These are phyloP conservation scores for Salmo trutta DNA, from an alignment of 2,797 vertebrate genomes.

Conservation along the genomic window DNA sequence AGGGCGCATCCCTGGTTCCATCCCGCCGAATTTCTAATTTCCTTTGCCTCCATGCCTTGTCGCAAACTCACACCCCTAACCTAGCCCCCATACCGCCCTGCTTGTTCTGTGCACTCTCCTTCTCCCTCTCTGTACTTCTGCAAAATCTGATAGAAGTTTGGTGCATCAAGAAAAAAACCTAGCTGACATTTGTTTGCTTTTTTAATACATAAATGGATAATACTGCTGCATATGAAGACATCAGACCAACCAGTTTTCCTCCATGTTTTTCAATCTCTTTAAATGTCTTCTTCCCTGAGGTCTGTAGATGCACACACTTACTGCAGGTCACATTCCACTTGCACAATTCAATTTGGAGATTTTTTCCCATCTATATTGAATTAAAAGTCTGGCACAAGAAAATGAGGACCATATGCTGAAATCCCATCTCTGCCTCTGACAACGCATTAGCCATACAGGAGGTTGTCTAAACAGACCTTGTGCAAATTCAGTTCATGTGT, in stretches of 20 bases:
- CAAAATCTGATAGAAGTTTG: background rate
- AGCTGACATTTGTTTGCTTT: constrained; percentile 25
- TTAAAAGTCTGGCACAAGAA: constrained; percentile 65
- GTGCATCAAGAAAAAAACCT: constrained; percentile 8
- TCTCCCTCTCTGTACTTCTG: background rate
- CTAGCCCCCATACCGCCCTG: constrained; percentile 66
- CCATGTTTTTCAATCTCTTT: constrained; percentile 45
- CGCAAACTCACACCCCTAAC: constrained; percentile 78
- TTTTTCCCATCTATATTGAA: constrained; percentile 57
- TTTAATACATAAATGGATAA: constrained; percentile 28
- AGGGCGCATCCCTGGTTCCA: constrained; percentile 76
- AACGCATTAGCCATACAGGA: constrained; percentile 55
- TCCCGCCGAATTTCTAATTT: constrained; percentile 79
- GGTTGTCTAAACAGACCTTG: constrained; percentile 64
- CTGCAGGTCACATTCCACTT: constrained; percentile 60
- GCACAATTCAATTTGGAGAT: constrained; percentile 65
- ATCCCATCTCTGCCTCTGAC: constrained; percentile 63
- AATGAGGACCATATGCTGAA: constrained; percentile 70
- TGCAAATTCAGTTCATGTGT: constrained; percentile 50
- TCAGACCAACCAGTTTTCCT: constrained; percentile 26
- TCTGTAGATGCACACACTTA: constrained; percentile 51
- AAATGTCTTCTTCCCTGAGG: constrained; percentile 49
- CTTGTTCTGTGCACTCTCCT: constrained; percentile 34
- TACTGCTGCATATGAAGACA: constrained; percentile 33
- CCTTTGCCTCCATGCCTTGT: constrained; percentile 76